Evolutionary conservation across 2,797 vertebrate genomes (phyloP).

Genomic region (Poecile montanus): DNA sequence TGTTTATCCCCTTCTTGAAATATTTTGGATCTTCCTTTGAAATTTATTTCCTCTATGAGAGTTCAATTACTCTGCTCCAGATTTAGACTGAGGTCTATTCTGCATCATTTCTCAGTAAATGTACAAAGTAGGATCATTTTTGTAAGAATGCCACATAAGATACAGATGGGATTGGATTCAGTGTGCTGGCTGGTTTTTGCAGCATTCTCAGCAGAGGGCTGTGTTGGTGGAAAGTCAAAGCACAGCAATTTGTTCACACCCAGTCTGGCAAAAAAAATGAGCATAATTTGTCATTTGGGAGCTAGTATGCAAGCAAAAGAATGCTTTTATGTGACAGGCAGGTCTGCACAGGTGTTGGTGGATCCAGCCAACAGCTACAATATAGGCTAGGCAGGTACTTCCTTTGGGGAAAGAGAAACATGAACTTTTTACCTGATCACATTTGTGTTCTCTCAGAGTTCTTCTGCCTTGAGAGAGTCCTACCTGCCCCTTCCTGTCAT

Average conservation of each 20-base stretch:
- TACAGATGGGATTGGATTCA: background rate
- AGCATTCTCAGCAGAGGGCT: background rate
- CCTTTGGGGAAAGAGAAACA: background rate
- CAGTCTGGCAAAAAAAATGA: background rate
- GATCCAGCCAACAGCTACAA: background rate
- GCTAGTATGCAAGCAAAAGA: background rate
- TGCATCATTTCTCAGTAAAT: background rate
- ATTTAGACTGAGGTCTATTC: background rate
- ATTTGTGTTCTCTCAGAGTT: background rate
- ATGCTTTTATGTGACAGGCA: background rate
- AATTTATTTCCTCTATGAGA: constrained; percentile 4
- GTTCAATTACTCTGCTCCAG: background rate
- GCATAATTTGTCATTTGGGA: background rate
- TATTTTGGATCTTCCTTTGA: constrained; percentile 25
- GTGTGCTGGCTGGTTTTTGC: background rate
- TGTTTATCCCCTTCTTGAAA: background rate
- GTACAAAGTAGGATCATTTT: background rate
- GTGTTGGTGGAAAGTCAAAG: background rate
- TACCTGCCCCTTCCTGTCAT: background rate
- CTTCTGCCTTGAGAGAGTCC: background rate
- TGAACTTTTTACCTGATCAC: background rate
- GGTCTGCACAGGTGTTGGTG: background rate
- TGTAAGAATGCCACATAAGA: background rate
- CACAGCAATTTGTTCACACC: background rate
- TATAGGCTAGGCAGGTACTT: background rate